Base-by-base conservation (phyloP, 2,113 vertebrate genomes). In the Cervus canadensis region DNA sequence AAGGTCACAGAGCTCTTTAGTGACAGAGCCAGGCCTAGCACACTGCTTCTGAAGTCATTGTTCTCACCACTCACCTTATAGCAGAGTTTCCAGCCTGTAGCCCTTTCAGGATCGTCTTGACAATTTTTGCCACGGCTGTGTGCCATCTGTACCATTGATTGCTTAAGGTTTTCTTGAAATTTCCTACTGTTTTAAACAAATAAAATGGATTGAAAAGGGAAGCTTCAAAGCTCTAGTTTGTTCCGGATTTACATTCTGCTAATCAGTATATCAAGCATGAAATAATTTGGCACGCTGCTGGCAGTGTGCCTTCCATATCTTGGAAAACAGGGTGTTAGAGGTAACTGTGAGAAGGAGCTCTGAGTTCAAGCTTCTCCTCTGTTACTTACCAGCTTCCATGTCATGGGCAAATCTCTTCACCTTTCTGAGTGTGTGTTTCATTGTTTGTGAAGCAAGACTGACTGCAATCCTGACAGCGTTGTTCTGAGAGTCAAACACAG, bases 101-200 rank as follows among this genome's bases (percentile, higher is more conserved):
- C 60, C 78, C 60, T 93, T 87, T 60, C 74, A 19, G 56, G 40
- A 79, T 12, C 14, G 30, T 64, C 54, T 85, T 95, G 74, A 36
- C 16, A 40, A 88, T 91, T 79, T 87, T 94, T 84, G 40, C 76
- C 52, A 59, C 14, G 54, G 64, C 30, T 21, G 14, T 26, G 15
- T 6, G 12, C 67, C 56, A 60, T 36, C 86, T 86, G 17, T 91
- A 50, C 40, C 28, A 15, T 87, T 86, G 67, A 64, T 83, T 59
- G 23, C 74, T 90, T 71, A 92, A 91, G 10, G 94, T 78, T 91
- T 95, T 94, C 86, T 60, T 88, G 8, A 92, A 95, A 76, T 52
- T 43, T 54, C 76, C 21, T 50, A 25, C 33, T 71, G 26, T 86
- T 89, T 96, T 43, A 59, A 87, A 89, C 40, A 95, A 88, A 92